Evolutionary conservation across 1,140 invertebrate species (phyloP).

Genomic region (Drosophila willistoni): DNA sequence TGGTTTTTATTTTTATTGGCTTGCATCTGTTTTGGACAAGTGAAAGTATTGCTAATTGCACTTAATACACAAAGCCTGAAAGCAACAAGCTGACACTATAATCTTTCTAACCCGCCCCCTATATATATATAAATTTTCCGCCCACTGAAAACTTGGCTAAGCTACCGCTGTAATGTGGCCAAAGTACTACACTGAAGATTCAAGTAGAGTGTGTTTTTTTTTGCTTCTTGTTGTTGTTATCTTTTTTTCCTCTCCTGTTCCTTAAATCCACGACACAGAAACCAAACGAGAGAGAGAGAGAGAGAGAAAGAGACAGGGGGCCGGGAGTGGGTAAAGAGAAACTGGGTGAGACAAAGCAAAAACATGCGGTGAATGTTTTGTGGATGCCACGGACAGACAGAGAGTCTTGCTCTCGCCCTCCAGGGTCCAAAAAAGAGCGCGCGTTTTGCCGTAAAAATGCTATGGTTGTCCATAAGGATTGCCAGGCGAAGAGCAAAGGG

Average conservation of each 20-base stretch:
- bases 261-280: conserved; percentile 11
- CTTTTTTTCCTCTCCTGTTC: conserved; percentile 4
- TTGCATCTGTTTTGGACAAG: conserved; percentile 44
- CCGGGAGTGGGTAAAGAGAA: background rate
- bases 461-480: conserved; percentile 32
- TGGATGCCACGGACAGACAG: conserved; percentile 13
- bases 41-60: conserved; percentile 56
- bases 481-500: conserved; percentile 21
- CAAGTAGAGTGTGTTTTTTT: conserved; percentile 21
- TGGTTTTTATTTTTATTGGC: too few species aligned
- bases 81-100: conserved; percentile 45
- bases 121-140: conserved; percentile 5
- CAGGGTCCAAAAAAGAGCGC: conserved; percentile 17
- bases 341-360: conserved; percentile 16
- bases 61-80: conserved; percentile 43
- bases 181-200: conserved; percentile 33
- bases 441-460: conserved; percentile 52
- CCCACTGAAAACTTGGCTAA: conserved; percentile 61
- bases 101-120: background rate
- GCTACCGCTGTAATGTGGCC: conserved; percentile 57
- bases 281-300: background rate
- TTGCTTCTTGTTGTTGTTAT: background rate
- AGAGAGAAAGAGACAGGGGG: background rate
- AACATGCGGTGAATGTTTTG: conserved; percentile 24
- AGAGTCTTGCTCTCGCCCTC: conserved; percentile 29